Base-by-base conservation (phyloP, 1,140 invertebrate species). In the roundworm (Caenorhabditis elegans) region DNA sequence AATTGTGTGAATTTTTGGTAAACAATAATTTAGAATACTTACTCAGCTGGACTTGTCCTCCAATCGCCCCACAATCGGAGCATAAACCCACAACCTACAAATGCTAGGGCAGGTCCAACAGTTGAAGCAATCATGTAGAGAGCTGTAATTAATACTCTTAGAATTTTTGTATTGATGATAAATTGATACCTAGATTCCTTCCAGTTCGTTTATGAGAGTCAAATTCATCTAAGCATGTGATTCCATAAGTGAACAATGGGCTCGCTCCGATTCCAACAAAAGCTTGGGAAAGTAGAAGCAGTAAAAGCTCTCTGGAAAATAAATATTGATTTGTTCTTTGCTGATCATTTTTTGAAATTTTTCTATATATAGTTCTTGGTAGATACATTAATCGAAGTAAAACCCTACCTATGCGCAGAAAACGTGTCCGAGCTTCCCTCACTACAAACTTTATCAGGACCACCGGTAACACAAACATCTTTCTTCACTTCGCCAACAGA, bases 221-320 rank as follows among this genome's bases (percentile, higher is more conserved):
- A 28, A 82, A 82, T 28, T 82, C 80, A 51, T 82, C 80, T 0
- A 82, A 22, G 15, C 46, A 51, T 11, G 80, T 76, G 31, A 76
- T 76, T 19, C 80, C 80, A 49, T 82, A 82, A 13, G 80, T 82
- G 53, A 82, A 82, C 11, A 82, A 22, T 11, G 80, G 80, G 55
- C 43, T 75, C 3, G 80, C 80, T 47, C 80, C 80, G 2, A 82
- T 77, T 53, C 80, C 80, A 6, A 82, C 80, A 28, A 82, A 51
- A 15, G 75, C 49, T 78, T 82, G 80, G 6, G 80, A 82, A 0
- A 76, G n/a, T 8, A 82, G 46, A 4, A 82, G 75, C 2, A 75
- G 17, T 5, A 75, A 19, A 22, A 76, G 75, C 5, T 75, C 47
- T 34, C 80, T 82, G 19, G 34, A 55, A 22, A 49, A 39, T 34